A percentile compares a stretch with the other conserved stretches of the same genome.
phyloP scores from a whole-genome alignment of 2,113 vertebrate genomes.

The Halcyon senegalensis region DNA sequence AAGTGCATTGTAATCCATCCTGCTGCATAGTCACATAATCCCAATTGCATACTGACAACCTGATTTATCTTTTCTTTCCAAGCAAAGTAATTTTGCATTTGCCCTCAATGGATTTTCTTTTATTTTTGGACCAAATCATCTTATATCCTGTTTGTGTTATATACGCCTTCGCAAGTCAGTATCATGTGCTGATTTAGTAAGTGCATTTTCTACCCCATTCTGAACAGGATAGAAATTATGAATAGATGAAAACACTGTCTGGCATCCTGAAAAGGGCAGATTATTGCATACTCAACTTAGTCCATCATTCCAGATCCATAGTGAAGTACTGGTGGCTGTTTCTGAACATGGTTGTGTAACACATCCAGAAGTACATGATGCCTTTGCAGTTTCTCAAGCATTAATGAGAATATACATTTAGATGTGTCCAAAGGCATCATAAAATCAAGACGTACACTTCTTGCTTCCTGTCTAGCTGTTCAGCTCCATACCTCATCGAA shows the following conservation, averaged over 20 bases:
- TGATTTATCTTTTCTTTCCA: neutral
- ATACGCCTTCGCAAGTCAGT: neutral
- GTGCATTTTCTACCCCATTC: neutral
- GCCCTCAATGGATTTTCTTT: neutral
- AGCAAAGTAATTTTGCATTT: neutral
- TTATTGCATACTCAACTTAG: neutral
- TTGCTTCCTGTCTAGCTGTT: neutral
- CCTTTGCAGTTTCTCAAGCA: neutral
- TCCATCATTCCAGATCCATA: neutral
- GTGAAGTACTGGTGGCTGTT: neutral
- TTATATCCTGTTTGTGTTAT: neutral
- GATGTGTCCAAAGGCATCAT: neutral
- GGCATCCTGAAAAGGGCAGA: neutral
- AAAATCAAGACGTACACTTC: neutral
- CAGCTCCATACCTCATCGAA: neutral
- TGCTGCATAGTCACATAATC: neutral
- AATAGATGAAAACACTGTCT: neutral
- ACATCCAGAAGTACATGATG: neutral
- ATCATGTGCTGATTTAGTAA: neutral
- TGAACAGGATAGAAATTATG: neutral
- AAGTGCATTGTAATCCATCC: neutral
- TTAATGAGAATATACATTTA: neutral
- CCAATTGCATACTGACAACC: neutral
- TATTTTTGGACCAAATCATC: neutral
- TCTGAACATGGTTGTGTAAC: neutral